Evolutionary conservation across 1,140 invertebrate genomes (phyloP), one percentile per base, ranked within the genome.

Genomic region (Harlomillsia oculata): DNA sequence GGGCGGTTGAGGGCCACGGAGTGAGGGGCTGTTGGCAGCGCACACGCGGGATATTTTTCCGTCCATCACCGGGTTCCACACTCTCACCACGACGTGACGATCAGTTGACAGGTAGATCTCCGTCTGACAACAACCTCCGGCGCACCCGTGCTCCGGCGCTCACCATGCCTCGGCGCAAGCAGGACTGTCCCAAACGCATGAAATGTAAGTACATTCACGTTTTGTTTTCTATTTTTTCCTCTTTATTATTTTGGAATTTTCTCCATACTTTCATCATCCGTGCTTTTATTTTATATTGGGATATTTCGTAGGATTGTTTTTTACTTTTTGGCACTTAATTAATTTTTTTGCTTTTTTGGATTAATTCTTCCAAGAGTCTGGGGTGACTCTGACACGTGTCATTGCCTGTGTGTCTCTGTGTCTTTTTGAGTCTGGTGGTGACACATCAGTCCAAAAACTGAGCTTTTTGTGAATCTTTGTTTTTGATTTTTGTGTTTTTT

Each of bases 141-240:
- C 40, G 29, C 32, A 37, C 41, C 37, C 44, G 45, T 48, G 45
- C 45, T 18, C 29, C 28, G 45, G 28, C 29, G 45, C 18, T 50
- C 45, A 61, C 46, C 30, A 80, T 80, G 78, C 76, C 78, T 61
- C 75, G 78, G 66, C 72, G 77, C 63, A 80, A 80, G 70, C 78
- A 80, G 70, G 73, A 78, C 68, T 78, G 77, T 67, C 78, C 78
- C 21, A 79, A 79, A 70, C 72, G 77, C 64, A 77, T 79, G 73
- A 78, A 80, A 78, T 78, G 78, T 80, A 76, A 78, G 78, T 74
- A 56, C 32, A 51, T 45, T 32, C 32, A 23, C 26, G 5, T 26
- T 41, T 41, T 11, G 6, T 53, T 43, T 25, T 36, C 4, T 29
- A 6, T 49, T 13, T 45, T 28, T 11, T 5, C 9, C 4, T 25